Conservation (phyloP, 1,140 invertebrate species). For the Stegodyphus mimosarum region DNA sequence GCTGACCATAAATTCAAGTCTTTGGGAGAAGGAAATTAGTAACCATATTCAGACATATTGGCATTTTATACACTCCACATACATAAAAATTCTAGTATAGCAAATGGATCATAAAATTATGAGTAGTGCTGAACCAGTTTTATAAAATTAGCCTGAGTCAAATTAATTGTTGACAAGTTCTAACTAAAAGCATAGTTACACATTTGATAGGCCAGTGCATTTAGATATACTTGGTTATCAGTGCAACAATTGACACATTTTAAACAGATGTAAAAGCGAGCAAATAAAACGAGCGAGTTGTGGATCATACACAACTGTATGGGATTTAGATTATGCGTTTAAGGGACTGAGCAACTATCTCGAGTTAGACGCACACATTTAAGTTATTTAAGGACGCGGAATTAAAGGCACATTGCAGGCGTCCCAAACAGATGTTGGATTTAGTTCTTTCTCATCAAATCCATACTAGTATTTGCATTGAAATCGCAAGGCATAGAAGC, state of each 20-base stretch:
- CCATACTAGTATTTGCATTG: conserved; percentile 20
- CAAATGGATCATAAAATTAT: too few species aligned
- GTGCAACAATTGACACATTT: not conserved
- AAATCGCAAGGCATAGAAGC: conserved; percentile 38
- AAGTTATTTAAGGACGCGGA: too few species aligned
- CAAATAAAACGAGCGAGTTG: conserved; percentile 15
- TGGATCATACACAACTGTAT: not conserved
- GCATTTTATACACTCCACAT: too few species aligned
- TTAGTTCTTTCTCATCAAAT: not conserved
- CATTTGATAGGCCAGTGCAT: not conserved
- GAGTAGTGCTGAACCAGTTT: not conserved
- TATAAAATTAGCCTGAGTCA: conserved; percentile 55
- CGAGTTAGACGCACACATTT: too few species aligned
- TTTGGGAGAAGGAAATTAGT: too few species aligned
- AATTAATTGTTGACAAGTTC: conserved; percentile 54
- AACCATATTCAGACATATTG: too few species aligned
- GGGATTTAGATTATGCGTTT: not conserved
- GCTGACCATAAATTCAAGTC: too few species aligned
- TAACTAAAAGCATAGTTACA: conserved; percentile 52
- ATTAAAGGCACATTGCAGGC: too few species aligned
- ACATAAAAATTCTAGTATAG: too few species aligned
- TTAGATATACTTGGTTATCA: conserved; percentile 11
- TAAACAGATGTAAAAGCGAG: conserved; percentile 33
- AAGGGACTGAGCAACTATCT: not conserved
- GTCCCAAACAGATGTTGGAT: not conserved